These are phyloP conservation scores for Rhinophrynus dorsalis DNA, from an alignment of 2,797 vertebrate genomes.

Conservation along the genomic window DNA sequence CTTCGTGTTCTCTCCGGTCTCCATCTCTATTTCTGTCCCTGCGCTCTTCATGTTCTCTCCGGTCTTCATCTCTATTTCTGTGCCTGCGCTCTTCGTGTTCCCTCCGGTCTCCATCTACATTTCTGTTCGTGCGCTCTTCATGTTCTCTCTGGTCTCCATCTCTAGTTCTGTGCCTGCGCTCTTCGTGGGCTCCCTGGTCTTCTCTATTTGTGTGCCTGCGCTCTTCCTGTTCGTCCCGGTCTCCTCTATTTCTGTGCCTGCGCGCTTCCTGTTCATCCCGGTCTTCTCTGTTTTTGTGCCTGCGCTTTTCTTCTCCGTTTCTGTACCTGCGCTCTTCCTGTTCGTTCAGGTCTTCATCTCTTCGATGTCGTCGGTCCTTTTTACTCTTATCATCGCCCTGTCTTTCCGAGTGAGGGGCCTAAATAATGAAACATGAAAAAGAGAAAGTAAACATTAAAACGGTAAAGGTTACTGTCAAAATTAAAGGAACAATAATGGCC, in stretches of 20 bases:
- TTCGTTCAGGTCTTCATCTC: slow-evolving; percentile 62
- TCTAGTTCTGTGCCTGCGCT: too few relatives aligned
- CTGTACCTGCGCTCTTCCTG: slow-evolving; percentile 55
- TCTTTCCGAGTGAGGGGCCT: slow-evolving; percentile 61
- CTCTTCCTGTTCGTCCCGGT: slow-evolving; percentile 50
- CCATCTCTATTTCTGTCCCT: too few relatives aligned
- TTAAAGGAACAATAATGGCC: too few relatives aligned
- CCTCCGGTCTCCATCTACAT: slow-evolving; percentile 34
- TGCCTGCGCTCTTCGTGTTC: background rate
- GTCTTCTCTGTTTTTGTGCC: too few relatives aligned
- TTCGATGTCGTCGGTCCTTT: slow-evolving; percentile 58
- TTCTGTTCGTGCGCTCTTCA: too few relatives aligned
- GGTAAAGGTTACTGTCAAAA: too few relatives aligned
- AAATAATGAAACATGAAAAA: slow-evolving; percentile 30
- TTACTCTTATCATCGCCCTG: slow-evolving; percentile 65
- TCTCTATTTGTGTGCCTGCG: slow-evolving; percentile 57
- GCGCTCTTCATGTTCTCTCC: slow-evolving; percentile 63
- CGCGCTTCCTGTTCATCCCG: slow-evolving; percentile 32
- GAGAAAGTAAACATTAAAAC: too few relatives aligned
- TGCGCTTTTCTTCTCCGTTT: slow-evolving; percentile 50
- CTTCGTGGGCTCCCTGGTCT: slow-evolving; percentile 25
- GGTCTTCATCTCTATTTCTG: slow-evolving; percentile 47
- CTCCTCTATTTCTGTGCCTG: slow-evolving; percentile 41
- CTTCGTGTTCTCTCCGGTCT: slow-evolving; percentile 1
- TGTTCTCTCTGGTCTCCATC: too few relatives aligned